Evolutionary conservation across 2,888 invertebrate species (phyloP), one percentile per base, ranked within the genome.

Genomic region (Parnassius orleans): DNA sequence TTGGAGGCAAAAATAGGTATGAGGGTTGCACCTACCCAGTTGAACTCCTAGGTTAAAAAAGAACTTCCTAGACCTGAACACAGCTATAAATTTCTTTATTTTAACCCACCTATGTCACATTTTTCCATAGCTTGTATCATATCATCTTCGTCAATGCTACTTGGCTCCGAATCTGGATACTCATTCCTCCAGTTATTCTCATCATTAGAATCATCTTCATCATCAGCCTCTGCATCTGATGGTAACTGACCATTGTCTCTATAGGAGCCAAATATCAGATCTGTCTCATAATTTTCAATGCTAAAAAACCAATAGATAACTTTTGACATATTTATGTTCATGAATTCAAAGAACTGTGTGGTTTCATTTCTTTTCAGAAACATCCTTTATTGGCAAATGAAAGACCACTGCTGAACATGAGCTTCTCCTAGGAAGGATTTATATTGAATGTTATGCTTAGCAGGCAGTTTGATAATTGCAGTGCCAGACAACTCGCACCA

Each of bases 131-230:
- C 94, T 55, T 78, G 77, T 47, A 93, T 80, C 85, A 95, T 94
- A 68, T 94, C 94, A 9, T 93, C 92, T 65, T 94, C 93, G 58
- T 92, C 88, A 58, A 94, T 84, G 57, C 94, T 94, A 72, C 93
- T 94, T 12, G 92, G 85, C 57, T 95, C 94, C 0, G 93, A 93
- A 73, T 95, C 95, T 0, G 96, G 96, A 80, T 96, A 96, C 59
- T 96, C 96, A 75, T 96, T 96, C 65, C 93, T 90, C 93, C 94
- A 95, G 78, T 96, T 93, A 71, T 94, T 94, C 81, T 96, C 96
- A 67, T 95, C 94, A 87, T 96, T 96, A 0, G 96, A 96, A 78
- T 96, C 96, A 71, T 94, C 94, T 62, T 92, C 90, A 66, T 87
- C 90, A 53, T 93, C 92, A 11, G 90, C 92, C 41, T 76, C 86